Evolutionary conservation across 2,113 vertebrate genomes (phyloP), one percentile per base, ranked within the genome.

Genomic region (Zosterops japonicus): DNA sequence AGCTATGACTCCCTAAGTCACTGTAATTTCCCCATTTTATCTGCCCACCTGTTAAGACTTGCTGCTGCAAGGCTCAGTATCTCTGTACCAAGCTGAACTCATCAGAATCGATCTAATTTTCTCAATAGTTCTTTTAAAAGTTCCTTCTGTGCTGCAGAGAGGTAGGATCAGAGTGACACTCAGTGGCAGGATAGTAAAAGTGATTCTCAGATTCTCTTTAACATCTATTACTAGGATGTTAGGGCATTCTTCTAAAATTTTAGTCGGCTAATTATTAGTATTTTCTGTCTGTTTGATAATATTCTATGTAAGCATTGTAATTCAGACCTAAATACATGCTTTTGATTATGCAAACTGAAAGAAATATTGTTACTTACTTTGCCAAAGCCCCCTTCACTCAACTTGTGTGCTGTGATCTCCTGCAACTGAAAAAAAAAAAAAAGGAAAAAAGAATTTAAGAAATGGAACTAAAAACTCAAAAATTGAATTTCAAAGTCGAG

Each of bases 91-190:
- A 56, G 27, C 31, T 75, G 72, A 81, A 64, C 39, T 75, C 25
- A 41, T 82, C 56, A 89, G 61, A 91, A 82, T 22, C 83, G 35
- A 35, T n/a, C 47, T 63, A 7, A 52, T 94, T 88, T 86, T 80
- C 64, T 49, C 56, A 69, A 3, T 0, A 3, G 33, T 46, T 90
- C 46, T 93, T 81, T 80, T n/a, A 33, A 20, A 94, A 74, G 29
- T 39, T 77, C 15, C 14, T 7, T 71, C 88, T 83, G 39, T 68
- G 72, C 88, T 92, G 72, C 61, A 87, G 64, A 92, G 82, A 81
- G 67, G 41, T 84, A 76, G 92, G 42, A 87, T 76, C 90, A 96
- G 76, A 96, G 93, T 97, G 96, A 96, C 96, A 92, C 95, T 93
- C 88, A 93, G 96, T 94, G 96, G 96, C 80, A 86, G 52, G 49